Percentiles rank a stretch among this genome's conserved stretches.
These are phyloP conservation scores for Ormyrus pomaceus DNA, from an alignment of 2,888 invertebrate genomes.

Conservation along the genomic window DNA sequence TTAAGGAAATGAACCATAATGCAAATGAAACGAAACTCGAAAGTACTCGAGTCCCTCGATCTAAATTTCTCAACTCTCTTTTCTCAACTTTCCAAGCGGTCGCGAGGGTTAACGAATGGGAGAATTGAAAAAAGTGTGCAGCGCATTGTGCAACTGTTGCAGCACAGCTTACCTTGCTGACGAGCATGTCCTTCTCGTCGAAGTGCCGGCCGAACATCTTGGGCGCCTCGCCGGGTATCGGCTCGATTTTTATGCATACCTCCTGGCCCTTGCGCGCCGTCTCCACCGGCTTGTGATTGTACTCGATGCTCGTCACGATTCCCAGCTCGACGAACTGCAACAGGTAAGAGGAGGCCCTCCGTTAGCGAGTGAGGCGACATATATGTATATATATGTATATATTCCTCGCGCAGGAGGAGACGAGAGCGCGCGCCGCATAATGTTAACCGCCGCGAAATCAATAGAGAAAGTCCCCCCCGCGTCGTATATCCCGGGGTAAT, in stretches of 20 bases:
- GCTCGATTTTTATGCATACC: conserved; percentile 97
- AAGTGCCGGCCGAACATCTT: conserved; percentile 99
- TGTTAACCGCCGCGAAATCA: no score
- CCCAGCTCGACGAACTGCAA: conserved; percentile 95
- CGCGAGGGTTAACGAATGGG: no score
- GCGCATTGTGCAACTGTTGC: no score
- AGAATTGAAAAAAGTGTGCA: no score
- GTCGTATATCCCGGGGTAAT: conserved; percentile 14
- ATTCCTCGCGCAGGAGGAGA: neutral
- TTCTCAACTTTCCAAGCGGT: no score
- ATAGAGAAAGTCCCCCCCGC: no score
- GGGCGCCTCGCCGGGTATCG: conserved; percentile 97
- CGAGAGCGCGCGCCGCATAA: no score
- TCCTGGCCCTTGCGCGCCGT: conserved; percentile 96
- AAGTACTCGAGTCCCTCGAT: no score
- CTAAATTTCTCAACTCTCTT: no score
- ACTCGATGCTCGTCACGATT: conserved; percentile 94
- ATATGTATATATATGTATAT: neutral
- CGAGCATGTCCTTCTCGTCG: conserved; percentile 94
- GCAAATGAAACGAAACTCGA: no score
- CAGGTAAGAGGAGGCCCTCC: conserved; percentile 7
- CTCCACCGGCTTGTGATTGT: conserved; percentile 96
- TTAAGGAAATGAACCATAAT: no score
- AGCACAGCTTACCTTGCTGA: conserved; percentile 88
- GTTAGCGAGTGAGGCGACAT: neutral